Base-by-base conservation (phyloP, 2,797 vertebrate genomes). In the Varecia variegata region DNA sequence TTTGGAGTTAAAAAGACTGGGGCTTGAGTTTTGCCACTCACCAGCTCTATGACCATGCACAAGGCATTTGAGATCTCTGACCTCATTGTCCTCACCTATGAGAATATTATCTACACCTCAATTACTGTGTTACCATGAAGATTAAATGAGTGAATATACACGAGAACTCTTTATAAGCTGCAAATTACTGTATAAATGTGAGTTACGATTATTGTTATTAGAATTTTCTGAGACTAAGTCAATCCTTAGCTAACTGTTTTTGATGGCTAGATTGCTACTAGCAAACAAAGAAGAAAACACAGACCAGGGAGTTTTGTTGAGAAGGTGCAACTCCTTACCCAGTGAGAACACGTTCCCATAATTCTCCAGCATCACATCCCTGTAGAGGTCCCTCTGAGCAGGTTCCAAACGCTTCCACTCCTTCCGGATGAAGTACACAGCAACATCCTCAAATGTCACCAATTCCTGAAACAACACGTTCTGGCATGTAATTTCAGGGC, bases 281-380 rank as follows among this genome's bases (percentile, higher is more conserved):
- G 32, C n/a, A 81, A 92, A 54, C 35, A 58, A 85, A 17, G 40
- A 88, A 86, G 90, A 50, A 71, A 20, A 85, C 52, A 56, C 58
- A 84, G 6, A 50, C 8, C 38, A 52, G 32, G 38, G 50, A 81
- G 23, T 47, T 88, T 38, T 86, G 68, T 15, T 38, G 83, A 56
- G 32, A 43, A 68, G 67, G 21, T 0, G 0, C 27, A 35, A 13
- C 68, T 95, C 50, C 98, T 96, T 97, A 99, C 98, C 98, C 52
- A 98, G 93, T 0, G 98, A 98, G 97, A 98, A 98, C 76, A 99
- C 95, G 0, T 98, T 97, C 60, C 98, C 97, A 0, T 98, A 98
- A 85, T 98, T 99, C 97, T 98, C 98, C 85, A 98, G 98, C 98
- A 98, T 98, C 90, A 98, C 98, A 1, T 98, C 98, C 3, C 97